Base-by-base conservation (phyloP, 1,140 invertebrate genomes). In the Leptopilina boulardi region DNA sequence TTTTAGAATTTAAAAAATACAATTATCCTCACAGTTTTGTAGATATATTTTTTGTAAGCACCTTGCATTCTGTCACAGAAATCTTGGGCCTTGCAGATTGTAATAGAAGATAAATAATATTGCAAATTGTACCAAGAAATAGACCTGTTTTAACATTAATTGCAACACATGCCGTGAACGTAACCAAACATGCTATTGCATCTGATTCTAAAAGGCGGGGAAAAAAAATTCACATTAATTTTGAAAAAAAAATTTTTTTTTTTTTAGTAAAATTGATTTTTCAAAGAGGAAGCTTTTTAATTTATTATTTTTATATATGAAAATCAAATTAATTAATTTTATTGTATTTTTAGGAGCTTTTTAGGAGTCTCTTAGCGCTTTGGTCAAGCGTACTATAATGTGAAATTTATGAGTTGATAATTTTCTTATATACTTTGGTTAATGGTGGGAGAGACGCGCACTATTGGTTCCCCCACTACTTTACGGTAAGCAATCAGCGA, bases 141-240 rank as follows among this genome's bases (percentile, higher is more conserved):
- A 96, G 93, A 19, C 95, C 95, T 79, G 93, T 92, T 88, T 96
- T 94, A 0, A 95, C 90, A 10, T 94, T 93, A 21, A 93, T 86
- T 5, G 92, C 79, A 5, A 95, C 83, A 41, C 92, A 93, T 8
- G 92, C 82, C 1, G 92, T 15, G 77, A 95, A 94, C 0, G 94
- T 94, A 0, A 92, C 78, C 30, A 92, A 79, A 38, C 92, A 90
- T 1, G 92, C 91, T 10, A 94, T 30, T 0, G 94, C 89, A 80
- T 95, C 94, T 70, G 91, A 85, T 87, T 92, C 94, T 95, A 87
- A 91, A 90, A 73, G 56, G 70, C n/a, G n/a, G n/a, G n/a, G n/a
- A n/a, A n/a, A 44, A 80, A 54, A 56, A 70, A 38, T 42, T 42
- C 26, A 30, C 2, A 30, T 30, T 30, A 30, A 30, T 30, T 30